Evolutionary conservation across 1,140 invertebrate genomes (phyloP).

Genomic region (Leptinotarsa texana): DNA sequence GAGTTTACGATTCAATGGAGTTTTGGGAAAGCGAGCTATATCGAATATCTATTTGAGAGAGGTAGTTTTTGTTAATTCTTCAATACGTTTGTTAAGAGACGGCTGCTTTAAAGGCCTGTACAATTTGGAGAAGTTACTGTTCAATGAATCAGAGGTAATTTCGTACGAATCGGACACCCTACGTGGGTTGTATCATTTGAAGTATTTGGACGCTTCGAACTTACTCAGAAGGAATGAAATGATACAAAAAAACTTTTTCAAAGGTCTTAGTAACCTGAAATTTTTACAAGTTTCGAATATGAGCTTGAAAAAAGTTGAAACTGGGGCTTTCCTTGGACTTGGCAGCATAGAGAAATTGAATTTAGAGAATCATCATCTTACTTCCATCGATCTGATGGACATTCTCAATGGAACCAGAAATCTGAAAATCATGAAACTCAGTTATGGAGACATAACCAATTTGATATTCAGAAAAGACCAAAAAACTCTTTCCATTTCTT

Average conservation of each 20-base stretch:
- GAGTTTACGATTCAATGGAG: slow-evolving; percentile 4
- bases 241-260: neutral
- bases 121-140: neutral
- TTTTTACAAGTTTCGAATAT: neutral
- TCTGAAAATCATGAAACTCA: neutral
- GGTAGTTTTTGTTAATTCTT: slow-evolving; percentile 2
- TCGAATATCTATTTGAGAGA: neutral
- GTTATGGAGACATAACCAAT: neutral
- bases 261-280: neutral
- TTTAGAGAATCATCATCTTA: neutral
- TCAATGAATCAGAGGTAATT: neutral
- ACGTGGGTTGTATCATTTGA: neutral
- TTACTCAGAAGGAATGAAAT: neutral
- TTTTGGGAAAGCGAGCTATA: neutral
- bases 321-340: neutral
- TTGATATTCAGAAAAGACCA: neutral
- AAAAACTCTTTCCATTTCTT: neutral
- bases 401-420: neutral
- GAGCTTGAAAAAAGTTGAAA: neutral
- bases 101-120: neutral
- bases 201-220: neutral
- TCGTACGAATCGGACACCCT: neutral
- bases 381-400: neutral
- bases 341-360: neutral
- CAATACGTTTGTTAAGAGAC: neutral